Base-by-base conservation (phyloP, 2,888 invertebrate genomes). In the Galerucella nymphaeae region DNA sequence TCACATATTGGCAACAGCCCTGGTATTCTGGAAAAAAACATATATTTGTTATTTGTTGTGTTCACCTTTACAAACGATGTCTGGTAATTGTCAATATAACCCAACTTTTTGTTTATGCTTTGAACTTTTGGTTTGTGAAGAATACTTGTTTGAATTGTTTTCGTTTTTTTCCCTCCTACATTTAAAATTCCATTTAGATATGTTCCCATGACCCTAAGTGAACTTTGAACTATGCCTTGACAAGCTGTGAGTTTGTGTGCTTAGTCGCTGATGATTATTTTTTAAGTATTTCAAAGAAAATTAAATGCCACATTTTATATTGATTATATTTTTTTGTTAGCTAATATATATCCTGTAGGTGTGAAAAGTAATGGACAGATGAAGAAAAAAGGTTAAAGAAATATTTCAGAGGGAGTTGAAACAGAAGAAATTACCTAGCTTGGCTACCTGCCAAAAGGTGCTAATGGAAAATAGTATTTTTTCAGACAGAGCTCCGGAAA, bases 281-380 rank as follows among this genome's bases (percentile, higher is more conserved):
- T 42, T 42, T 42, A 10, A 13, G 42, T 42, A 11, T 42, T 42
- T 9, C 8, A 42, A 42, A 42, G 3, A 42, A 42, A 11, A 42
- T 42, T 42, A 11, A 42, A 42, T 42, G 11, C 11, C 42, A 45
- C 42, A 45, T 45, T 45, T 45, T 45, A 45, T 45, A 45, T 30
- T 30, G 30, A 23, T 23, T 23, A 23, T 23, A 2, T 45, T 45
- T 13, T 13, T 45, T 45, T 45, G 42, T 45, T 59, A 59, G 9
- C 23, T n/a, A 59, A 20, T 59, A 20, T 64, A 45, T 64, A 20
- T 42, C 14, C 20, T 50, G 18, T 48, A 64, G 64, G 64, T 64
- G 64, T 64, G 16, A 64, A 64, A 45, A 64, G 50, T 50, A 50
- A 64, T 50, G 50, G 64, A 64, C 23, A 20, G 50, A 64, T 50